Base-by-base conservation (phyloP, 2,888 invertebrate genomes). In the Parthenolecanium corni region DNA sequence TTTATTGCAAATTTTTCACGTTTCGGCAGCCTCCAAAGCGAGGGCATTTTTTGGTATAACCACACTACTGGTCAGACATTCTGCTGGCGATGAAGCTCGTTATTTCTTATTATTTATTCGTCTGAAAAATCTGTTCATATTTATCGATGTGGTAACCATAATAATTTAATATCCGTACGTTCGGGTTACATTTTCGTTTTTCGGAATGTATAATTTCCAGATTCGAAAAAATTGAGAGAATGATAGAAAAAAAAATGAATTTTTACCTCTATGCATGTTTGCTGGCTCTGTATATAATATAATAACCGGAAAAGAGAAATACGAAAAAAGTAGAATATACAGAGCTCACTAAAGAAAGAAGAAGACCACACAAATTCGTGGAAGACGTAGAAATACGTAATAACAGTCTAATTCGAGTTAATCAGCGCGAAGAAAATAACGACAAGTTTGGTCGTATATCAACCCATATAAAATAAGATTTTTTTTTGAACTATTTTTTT, bases 321-420 rank as follows among this genome's bases (percentile, higher is more conserved):
- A 42, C 5, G 14, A 42, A 18, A 42, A 18, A 42, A 18, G 14
- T 4, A 42, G 14, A 42, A 42, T 9, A 18, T 18, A 3, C 4
- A 18, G 6, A 18, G 44, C n/a, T 16, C n/a, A 42, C n/a, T 5
- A 49, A 20, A 49, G 14, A 49, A 21, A 23, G 21, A 49, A 46
- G 49, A 58, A 58, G 58, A 58, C 58, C 58, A 49, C 58, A 58
- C 49, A 58, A 58, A 58, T 47, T 58, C 58, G 58, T 58, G 58
- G 38, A 58, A 58, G 58, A 58, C 49, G 49, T 47, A 47, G 58
- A 58, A 58, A 58, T 46, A 25, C 31, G 58, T 58, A 58, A 58
- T 58, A 58, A 58, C 31, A 49, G 49, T 31, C 49, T 58, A 58
- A 58, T 58, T 58, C 49, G 21, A 58, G 58, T 58, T 58, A 51